phyloP scores from a whole-genome alignment of 1,140 invertebrate species.

The Penaeus vannamei region DNA sequence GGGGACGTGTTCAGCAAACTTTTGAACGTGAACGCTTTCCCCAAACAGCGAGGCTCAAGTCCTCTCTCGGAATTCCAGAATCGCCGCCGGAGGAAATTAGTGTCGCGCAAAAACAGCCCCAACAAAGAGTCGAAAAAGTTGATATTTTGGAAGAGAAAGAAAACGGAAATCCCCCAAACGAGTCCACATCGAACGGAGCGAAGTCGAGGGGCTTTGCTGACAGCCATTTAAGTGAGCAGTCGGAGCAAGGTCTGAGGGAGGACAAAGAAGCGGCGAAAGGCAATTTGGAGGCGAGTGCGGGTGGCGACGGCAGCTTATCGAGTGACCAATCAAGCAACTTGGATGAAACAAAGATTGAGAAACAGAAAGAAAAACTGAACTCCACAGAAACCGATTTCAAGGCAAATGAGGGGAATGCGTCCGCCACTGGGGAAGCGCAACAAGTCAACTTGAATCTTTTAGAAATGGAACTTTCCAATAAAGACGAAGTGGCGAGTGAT shows the following conservation, averaged over 20 bases:
- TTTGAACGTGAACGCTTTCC: no score
- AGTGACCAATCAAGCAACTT: background rate
- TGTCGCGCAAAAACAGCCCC: background rate
- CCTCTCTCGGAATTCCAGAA: no score
- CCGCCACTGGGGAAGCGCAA: background rate
- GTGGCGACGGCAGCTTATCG: no score
- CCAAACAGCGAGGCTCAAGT: no score
- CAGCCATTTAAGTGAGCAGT: conserved; percentile 15
- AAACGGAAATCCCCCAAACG: conserved; percentile 27
- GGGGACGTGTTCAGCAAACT: no score
- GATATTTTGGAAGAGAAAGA: conserved; percentile 40
- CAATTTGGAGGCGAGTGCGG: no score
- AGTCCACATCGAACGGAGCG: conserved; percentile 22
- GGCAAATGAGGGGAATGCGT: background rate
- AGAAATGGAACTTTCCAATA: conserved; percentile 58
- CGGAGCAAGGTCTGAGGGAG: background rate
- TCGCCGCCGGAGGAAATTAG: no score
- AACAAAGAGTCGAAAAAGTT: conserved; percentile 2
- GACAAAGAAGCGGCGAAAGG: background rate
- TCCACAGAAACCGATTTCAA: conserved; percentile 10
- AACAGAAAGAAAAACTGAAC: background rate
- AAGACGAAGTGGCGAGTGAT: conserved; percentile 56
- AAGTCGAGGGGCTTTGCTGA: conserved; percentile 3
- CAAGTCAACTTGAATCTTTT: conserved; percentile 58
- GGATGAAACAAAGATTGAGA: background rate